Conservation (phyloP, 2,888 invertebrate species). For the Saturnia japonica region DNA sequence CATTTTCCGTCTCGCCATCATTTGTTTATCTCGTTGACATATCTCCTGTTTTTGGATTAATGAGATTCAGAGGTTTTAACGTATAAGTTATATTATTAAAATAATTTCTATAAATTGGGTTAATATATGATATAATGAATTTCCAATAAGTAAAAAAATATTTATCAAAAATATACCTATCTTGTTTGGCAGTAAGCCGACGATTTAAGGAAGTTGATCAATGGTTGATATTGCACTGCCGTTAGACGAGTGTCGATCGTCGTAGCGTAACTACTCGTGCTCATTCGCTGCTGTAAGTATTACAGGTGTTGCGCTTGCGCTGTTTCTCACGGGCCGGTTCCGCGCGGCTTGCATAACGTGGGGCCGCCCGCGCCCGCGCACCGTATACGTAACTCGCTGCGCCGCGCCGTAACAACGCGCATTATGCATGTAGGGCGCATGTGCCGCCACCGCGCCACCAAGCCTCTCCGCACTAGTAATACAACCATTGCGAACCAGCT, state of each 20-base stretch:
- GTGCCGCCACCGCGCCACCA: too few species aligned
- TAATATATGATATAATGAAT: too few species aligned
- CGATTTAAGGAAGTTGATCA: conserved; percentile 9
- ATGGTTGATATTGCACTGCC: conserved; percentile 32
- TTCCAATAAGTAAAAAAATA: too few species aligned
- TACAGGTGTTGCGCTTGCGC: conserved; percentile 58
- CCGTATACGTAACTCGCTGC: conserved; percentile 68
- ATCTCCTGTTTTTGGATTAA: too few species aligned
- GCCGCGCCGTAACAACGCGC: conserved; percentile 68
- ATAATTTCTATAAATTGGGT: too few species aligned
- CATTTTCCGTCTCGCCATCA: too few species aligned
- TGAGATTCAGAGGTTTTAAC: too few species aligned
- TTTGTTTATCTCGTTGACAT: too few species aligned
- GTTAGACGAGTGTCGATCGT: conserved; percentile 42
- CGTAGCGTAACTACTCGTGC: conserved; percentile 45
- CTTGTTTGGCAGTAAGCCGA: too few species aligned
- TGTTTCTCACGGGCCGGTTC: conserved; percentile 72
- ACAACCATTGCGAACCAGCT: conserved; percentile 20
- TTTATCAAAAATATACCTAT: too few species aligned
- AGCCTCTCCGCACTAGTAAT: conserved; percentile 16
- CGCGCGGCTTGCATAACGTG: conserved; percentile 69
- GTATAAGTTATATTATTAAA: too few species aligned
- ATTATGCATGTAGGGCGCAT: conserved; percentile 76
- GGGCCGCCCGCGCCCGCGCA: conserved; percentile 43
- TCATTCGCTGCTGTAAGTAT: conserved; percentile 42